Evolutionary conservation across 2,888 invertebrate genomes (phyloP).

Genomic region (Noctua pronuba): DNA sequence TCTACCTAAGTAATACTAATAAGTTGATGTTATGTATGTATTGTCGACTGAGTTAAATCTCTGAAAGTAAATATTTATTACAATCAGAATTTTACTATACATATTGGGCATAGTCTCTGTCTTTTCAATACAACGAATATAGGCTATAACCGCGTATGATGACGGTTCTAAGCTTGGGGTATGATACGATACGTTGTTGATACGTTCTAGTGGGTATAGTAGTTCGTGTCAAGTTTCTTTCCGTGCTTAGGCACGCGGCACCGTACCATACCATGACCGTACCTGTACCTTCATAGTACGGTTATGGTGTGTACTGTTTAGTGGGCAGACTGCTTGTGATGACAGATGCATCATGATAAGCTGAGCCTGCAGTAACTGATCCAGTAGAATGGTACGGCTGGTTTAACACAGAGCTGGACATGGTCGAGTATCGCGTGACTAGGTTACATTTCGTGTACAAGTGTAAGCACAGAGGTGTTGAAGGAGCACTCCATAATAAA

Average conservation of each 20-base stretch:
- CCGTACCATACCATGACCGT: too few relatives aligned
- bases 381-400: not conserved
- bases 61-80: not conserved
- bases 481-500: slow-evolving; percentile 43
- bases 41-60: too few relatives aligned
- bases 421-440: not conserved
- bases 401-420: not conserved
- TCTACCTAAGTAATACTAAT: not conserved
- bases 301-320: not conserved
- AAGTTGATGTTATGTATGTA: too few relatives aligned
- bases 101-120: too few relatives aligned
- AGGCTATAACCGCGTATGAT: too few relatives aligned
- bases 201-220: too few relatives aligned
- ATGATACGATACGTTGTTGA: too few relatives aligned
- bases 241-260: too few relatives aligned
- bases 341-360: not conserved
- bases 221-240: too few relatives aligned
- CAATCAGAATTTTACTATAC: not conserved
- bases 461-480: not conserved
- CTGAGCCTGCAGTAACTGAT: not conserved
- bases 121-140: too few relatives aligned
- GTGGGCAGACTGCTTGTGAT: not conserved
- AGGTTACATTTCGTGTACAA: not conserved
- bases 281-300: too few relatives aligned
- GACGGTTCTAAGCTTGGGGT: too few relatives aligned